These are phyloP conservation scores for Solenopsis invicta DNA, from an alignment of 1,140 invertebrate genomes.

Conservation along the genomic window DNA sequence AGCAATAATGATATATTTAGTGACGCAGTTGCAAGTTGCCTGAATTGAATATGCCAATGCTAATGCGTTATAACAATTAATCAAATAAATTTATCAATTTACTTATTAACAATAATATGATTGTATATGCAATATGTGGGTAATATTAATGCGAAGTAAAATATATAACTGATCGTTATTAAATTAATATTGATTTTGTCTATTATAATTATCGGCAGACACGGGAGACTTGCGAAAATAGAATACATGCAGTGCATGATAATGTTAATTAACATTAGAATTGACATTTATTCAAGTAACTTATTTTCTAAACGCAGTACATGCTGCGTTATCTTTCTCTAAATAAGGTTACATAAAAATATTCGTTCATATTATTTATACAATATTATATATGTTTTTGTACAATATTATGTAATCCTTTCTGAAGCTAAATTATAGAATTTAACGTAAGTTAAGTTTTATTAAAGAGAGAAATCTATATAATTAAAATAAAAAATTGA, in stretches of 20 bases:
- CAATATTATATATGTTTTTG: background rate
- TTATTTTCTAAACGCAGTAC: background rate
- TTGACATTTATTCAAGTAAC: background rate
- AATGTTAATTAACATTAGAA: constrained; percentile 7
- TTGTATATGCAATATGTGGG: background rate
- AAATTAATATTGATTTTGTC: constrained; percentile 10
- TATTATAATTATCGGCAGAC: constrained; percentile 8
- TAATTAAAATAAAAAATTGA: background rate
- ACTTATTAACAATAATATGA: constrained; percentile 12
- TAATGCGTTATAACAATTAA: background rate
- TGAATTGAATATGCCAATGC: constrained; percentile 2
- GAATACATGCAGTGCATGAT: background rate
- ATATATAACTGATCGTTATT: background rate
- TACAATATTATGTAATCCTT: background rate
- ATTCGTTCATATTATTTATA: background rate
- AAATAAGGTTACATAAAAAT: background rate
- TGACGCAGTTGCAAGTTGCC: no score
- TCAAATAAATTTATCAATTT: constrained; percentile 6
- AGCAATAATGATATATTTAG: background rate
- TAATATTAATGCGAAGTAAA: no score
- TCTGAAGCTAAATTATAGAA: background rate
- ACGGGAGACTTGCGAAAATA: background rate
- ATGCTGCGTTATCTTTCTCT: background rate
- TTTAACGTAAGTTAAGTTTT: background rate
- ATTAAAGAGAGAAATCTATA: background rate